Evolutionary conservation across 2,888 invertebrate species (phyloP).

Genomic region (Dicyrtomina minuta): DNA sequence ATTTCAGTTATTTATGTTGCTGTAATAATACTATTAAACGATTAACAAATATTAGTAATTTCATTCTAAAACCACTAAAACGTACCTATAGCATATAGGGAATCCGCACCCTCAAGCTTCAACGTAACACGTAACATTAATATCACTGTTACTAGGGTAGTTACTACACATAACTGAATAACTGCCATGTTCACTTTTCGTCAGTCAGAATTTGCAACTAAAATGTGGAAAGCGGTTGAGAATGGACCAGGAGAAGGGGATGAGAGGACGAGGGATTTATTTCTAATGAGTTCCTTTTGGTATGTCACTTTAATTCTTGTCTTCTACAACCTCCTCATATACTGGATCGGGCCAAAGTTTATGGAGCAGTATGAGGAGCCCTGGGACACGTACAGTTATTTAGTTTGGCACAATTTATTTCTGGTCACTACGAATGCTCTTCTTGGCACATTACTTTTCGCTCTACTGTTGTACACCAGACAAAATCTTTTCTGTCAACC

Average conservation of each 20-base stretch:
- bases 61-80: too few relatives aligned
- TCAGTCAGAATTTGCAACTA: too few relatives aligned
- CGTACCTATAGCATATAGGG: too few relatives aligned
- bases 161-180: too few relatives aligned
- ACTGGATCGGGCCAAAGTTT: conserved; percentile 12
- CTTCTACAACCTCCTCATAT: conserved; percentile 4
- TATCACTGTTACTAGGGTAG: too few relatives aligned
- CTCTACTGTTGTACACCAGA: not conserved
- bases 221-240: too few relatives aligned
- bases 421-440: conserved; percentile 15
- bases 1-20: too few relatives aligned
- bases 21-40: too few relatives aligned
- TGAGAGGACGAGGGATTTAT: conserved; percentile 1
- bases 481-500: conserved; percentile 24
- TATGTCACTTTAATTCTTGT: not conserved
- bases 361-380: conserved; percentile 9
- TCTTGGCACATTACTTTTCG: conserved; percentile 12
- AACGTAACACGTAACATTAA: too few relatives aligned
- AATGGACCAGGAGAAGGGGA: conserved; percentile 11
- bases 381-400: conserved; percentile 7
- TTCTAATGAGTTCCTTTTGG: conserved; percentile 18
- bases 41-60: too few relatives aligned
- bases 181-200: too few relatives aligned
- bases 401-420: conserved; percentile 23
- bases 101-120: too few relatives aligned